Conservation (phyloP, 2,797 vertebrate genomes). For the Lepus oiostolus region DNA sequence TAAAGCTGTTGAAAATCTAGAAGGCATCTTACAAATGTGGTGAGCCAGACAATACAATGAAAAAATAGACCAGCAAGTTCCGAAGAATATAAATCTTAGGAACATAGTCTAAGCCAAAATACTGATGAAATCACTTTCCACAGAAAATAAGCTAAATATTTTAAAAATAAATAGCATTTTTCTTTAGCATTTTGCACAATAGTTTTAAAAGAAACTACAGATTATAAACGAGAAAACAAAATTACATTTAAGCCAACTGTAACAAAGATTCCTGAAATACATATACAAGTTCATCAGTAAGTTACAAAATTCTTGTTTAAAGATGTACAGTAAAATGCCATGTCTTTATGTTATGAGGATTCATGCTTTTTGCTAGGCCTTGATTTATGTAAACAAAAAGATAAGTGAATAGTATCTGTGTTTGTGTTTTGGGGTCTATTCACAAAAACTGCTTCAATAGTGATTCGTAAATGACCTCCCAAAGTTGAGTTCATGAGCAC, state of each 20-base stretch:
- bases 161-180: neutral
- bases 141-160: neutral
- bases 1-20: neutral
- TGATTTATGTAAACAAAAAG: slow-evolving; percentile 63
- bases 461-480: neutral
- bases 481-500: neutral
- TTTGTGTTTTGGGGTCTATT: slow-evolving; percentile 66
- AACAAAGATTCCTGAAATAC: neutral
- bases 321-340: slow-evolving; percentile 65
- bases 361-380: slow-evolving; percentile 51
- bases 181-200: neutral
- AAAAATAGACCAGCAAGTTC: neutral
- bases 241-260: neutral
- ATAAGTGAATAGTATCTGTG: slow-evolving; percentile 69
- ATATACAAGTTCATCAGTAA: neutral
- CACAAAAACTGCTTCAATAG: slow-evolving; percentile 62
- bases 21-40: neutral
- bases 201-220: neutral
- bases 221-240: neutral
- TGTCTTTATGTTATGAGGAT: slow-evolving; percentile 53
- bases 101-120: neutral
- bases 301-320: neutral
- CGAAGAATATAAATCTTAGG: neutral
- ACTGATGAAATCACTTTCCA: neutral
- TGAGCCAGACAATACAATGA: neutral